Percentiles rank a stretch among this genome's conserved stretches.
These are phyloP conservation scores for Phodopus roborovskii DNA, from an alignment of 2,113 vertebrate species.

Conservation along the genomic window DNA sequence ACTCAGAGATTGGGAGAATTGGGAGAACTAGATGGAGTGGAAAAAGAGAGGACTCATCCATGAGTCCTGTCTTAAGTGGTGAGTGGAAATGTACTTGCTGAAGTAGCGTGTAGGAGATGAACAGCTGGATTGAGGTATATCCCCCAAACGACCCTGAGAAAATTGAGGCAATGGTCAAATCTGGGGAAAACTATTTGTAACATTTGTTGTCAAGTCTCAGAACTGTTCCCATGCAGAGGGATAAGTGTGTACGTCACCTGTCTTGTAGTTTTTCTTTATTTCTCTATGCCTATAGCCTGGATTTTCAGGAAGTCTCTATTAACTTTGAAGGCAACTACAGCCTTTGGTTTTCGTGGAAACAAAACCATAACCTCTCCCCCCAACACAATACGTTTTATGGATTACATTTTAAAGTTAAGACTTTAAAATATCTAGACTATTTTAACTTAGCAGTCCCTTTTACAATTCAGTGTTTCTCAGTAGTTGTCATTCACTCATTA, in stretches of 20 bases:
- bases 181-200: neutral
- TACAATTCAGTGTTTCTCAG: neutral
- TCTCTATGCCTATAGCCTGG: neutral
- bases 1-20: neutral
- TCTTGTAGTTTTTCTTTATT: neutral
- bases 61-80: neutral
- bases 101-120: neutral
- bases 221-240: neutral
- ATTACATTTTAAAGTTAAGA: neutral
- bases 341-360: neutral
- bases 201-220: neutral
- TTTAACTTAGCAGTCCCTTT: neutral
- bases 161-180: too few relatives aligned
- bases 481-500: neutral
- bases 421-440: neutral
- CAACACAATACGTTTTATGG: neutral
- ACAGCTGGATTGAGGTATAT: neutral
- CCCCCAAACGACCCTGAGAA: too few relatives aligned
- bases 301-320: neutral
- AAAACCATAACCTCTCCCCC: too few relatives aligned
- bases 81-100: neutral
- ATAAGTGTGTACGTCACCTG: neutral
- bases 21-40: too few relatives aligned
- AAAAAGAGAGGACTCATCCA: neutral
- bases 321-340: too few relatives aligned